These are phyloP conservation scores for Drosophila pegasa DNA, from an alignment of 2,888 invertebrate genomes.

Conservation along the genomic window DNA sequence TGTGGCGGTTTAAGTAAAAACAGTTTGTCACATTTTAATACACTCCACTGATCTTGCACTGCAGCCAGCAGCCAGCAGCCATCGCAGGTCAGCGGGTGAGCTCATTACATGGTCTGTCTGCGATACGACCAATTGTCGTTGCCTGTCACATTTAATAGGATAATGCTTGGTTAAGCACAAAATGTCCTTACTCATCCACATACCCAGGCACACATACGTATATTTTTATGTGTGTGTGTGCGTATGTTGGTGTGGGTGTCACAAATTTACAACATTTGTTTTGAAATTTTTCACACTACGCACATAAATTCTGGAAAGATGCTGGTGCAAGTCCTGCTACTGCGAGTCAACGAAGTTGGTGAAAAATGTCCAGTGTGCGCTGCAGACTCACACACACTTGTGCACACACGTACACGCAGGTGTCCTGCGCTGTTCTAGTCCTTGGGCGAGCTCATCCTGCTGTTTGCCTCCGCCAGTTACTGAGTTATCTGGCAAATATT, in stretches of 20 bases:
- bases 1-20: slow-evolving; percentile 50
- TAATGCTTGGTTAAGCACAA: slow-evolving; percentile 79
- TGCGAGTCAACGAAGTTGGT: slow-evolving; percentile 60
- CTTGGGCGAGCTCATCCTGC: slow-evolving; percentile 64
- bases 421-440: slow-evolving; percentile 52
- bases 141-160: slow-evolving; percentile 76
- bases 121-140: slow-evolving; percentile 75
- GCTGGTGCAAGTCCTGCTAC: slow-evolving; percentile 39
- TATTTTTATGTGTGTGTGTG: not conserved
- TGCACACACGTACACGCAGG: slow-evolving; percentile 40
- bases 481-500: slow-evolving; percentile 81
- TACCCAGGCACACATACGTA: slow-evolving; percentile 2
- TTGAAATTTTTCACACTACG: slow-evolving; percentile 74
- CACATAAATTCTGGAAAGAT: slow-evolving; percentile 72
- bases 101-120: slow-evolving; percentile 53
- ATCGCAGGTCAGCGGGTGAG: slow-evolving; percentile 1
- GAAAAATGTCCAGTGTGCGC: slow-evolving; percentile 76
- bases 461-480: slow-evolving; percentile 71
- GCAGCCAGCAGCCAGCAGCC: slow-evolving; percentile 19
- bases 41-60: slow-evolving; percentile 67
- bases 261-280: slow-evolving; percentile 68
- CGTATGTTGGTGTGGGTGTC: slow-evolving; percentile 32
- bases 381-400: slow-evolving; percentile 3
- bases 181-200: slow-evolving; percentile 55
- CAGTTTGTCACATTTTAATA: slow-evolving; percentile 74